Percentiles rank a stretch among this genome's conserved stretches.
phyloP scores from a whole-genome alignment of 2,797 vertebrate genomes.

The Enteromius paludinosus region DNA sequence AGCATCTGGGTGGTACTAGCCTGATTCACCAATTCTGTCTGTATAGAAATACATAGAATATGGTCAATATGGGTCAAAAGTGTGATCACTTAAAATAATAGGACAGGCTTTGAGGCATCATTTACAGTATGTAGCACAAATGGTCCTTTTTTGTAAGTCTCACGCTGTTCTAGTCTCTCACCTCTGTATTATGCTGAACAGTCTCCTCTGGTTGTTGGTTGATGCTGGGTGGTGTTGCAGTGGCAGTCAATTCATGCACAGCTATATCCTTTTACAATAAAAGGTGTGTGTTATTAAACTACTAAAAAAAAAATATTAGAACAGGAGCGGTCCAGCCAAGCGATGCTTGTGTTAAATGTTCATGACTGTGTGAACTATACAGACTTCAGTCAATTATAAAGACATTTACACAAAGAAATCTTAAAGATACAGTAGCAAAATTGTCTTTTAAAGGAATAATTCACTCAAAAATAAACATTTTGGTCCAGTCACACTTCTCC shows the following conservation, averaged over 20 bases:
- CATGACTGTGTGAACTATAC: neutral
- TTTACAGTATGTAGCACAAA: neutral
- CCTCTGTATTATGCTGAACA: slow-evolving; percentile 4
- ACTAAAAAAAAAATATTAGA: neutral
- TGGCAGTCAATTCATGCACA: neutral
- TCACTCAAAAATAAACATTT: neutral
- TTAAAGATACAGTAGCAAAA: neutral
- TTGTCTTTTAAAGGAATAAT: neutral
- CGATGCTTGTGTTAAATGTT: neutral
- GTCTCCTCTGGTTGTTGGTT: slow-evolving; percentile 8
- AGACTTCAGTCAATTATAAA: neutral
- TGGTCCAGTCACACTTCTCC: neutral
- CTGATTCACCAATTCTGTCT: slow-evolving; percentile 76
- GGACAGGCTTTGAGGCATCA: neutral
- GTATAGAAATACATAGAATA: slow-evolving; percentile 18
- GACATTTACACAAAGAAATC: neutral
- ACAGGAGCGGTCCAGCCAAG: neutral
- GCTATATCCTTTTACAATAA: slow-evolving; percentile 24
- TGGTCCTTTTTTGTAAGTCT: neutral
- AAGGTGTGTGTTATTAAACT: slow-evolving; percentile 60
- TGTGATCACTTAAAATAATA: neutral
- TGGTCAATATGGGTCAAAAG: neutral
- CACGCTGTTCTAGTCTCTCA: neutral
- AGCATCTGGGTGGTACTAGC: slow-evolving; percentile 57
- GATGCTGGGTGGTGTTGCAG: neutral